Evolutionary conservation across 2,888 invertebrate species (phyloP), one percentile per base, ranked within the genome.

Genomic region (Hyles lineata): DNA sequence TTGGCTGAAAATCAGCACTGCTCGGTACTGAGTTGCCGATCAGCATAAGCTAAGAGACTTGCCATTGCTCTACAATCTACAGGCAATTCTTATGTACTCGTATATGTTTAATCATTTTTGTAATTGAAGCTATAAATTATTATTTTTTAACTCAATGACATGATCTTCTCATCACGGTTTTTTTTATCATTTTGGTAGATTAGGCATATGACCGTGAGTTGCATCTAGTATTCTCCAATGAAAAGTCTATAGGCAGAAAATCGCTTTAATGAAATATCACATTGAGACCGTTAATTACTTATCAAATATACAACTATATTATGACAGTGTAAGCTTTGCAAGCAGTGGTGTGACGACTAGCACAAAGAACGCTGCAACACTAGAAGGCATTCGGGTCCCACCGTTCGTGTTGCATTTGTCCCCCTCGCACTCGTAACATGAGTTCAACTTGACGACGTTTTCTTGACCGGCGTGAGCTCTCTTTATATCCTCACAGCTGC

Each of bases 351-450:
- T 80, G 1, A 90, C 70, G 4, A 91, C 74, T 50, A 93, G 70
- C 17, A 86, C 83, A 25, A 90, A 69, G 70, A 90, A 76, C 9
- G 87, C 87, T 29, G 87, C 80, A 7, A 85, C 77, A 74, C 87
- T 84, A 0, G 87, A 82, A 2, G 87, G 70, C 1, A 86, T 86
- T 59, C 82, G 85, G 59, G 82, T 77, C 0, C 86, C 89, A 11
- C 87, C 83, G 70, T 90, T 67, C 15, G 43, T 23, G 23, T 67
- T 93, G 77, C 93, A 93, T 71, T 73, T 83, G 70, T 92, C 87
- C 70, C 91, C 92, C 0, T 86, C 84, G 72, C 93, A 93, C 74
- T 92, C 92, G 0, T 74, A 25, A 72, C 93, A 93, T 62, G 77
- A 80, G 0, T 83, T n/a, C 32, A 92, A 72, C 8, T 80, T 77